Base-by-base conservation (phyloP, 2,797 vertebrate species). In the Pyrocephalus nanus region DNA sequence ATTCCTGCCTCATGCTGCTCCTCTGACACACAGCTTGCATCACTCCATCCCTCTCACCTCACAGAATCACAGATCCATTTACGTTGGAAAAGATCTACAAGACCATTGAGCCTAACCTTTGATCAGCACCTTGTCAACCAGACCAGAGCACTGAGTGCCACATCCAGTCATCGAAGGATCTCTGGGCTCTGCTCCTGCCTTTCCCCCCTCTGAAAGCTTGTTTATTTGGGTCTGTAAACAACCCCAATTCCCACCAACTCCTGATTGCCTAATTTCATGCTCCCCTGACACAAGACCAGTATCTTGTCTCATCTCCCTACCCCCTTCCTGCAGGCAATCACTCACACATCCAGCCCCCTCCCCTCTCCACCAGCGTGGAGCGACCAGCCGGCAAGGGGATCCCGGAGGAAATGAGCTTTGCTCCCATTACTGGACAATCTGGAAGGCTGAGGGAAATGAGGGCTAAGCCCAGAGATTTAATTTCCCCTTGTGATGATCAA, bases 361-460 rank as follows among this genome's bases (percentile, higher is more conserved):
- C 60, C 73, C 81, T 34, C 72, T 11, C 9, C 74, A 14, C 77
- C 85, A 86, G 86, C 83, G 62, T 23, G 58, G 64, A 94, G 80
- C 14, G 57, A 75, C 40, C 75, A 87, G 87, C 85, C 3, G 6
- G 29, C 86, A n/a, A 51, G 72, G 72, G 70, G 81, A 89, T 90
- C 94, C 92, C 0, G 0, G 92, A 97, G 97, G 97, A 98, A 97
- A 98, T 98, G 91, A 97, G 95, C 95, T 96, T 91, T 96, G 96
- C 92, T 95, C 95, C 96, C 78, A 69, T 93, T 93, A 95, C 92
- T 66, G 93, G 95, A 95, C 94, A 84, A 62, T 45, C 79, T 93
- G 95, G 77, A 90, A 83, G 71, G 95, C 85, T 80, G 91, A 94
- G 96, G 97, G 96, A 97, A 97, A 98, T 97, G 85, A 97, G 96